Evolutionary conservation across 2,888 invertebrate genomes (phyloP).

Genomic region (Trichogramma evanescens): DNA sequence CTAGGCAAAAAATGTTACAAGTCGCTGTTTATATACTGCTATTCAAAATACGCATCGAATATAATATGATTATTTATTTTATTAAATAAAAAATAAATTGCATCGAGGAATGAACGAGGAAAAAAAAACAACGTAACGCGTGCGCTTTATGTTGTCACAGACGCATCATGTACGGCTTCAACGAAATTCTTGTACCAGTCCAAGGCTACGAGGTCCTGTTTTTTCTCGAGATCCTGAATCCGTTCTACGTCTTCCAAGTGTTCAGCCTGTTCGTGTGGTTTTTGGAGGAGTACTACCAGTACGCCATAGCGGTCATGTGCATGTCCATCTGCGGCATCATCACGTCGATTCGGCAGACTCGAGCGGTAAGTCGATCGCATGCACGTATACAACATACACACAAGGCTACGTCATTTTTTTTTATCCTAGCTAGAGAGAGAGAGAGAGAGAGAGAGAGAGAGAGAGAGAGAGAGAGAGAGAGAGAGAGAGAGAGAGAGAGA

Average conservation of each 20-base stretch:
- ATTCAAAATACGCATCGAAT: too few species aligned
- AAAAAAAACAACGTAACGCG: neutral
- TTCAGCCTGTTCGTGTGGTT: constrained; percentile 79
- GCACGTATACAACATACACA: too few species aligned
- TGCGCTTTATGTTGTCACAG: constrained; percentile 44
- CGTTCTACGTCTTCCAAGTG: constrained; percentile 84
- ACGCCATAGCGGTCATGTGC: constrained; percentile 75
- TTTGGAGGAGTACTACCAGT: constrained; percentile 76
- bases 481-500: too few species aligned
- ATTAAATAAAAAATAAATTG: too few species aligned
- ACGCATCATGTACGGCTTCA: constrained; percentile 62
- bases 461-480: too few species aligned
- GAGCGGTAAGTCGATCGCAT: constrained; percentile 54
- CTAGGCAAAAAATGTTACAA: too few species aligned
- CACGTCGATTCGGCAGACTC: constrained; percentile 70
- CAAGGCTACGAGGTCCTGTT: constrained; percentile 64
- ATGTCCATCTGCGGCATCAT: constrained; percentile 74
- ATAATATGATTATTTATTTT: neutral
- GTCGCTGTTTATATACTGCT: too few species aligned
- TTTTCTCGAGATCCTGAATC: constrained; percentile 72
- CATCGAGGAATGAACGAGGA: too few species aligned
- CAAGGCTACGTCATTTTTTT: too few species aligned
- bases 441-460: too few species aligned
- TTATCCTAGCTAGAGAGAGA: too few species aligned
- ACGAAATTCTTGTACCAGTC: constrained; percentile 65